Evolutionary conservation across 1,140 invertebrate genomes (phyloP), one percentile per base, ranked within the genome.

Genomic region (Mya arenaria): DNA sequence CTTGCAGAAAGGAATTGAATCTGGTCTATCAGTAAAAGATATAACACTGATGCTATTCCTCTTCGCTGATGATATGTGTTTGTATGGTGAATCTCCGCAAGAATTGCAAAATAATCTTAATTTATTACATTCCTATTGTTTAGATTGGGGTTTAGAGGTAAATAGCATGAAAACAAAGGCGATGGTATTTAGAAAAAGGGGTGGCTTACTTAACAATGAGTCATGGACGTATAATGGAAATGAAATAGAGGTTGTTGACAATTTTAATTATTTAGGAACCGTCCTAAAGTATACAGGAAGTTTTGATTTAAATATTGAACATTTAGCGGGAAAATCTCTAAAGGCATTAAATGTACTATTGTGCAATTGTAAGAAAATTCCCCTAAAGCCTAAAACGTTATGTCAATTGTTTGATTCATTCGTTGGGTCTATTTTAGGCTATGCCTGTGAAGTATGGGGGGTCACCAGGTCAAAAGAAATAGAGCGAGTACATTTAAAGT

Each of bases 201-300:
- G 78, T 23, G 30, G 32, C 28, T 32, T 62, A 28, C 48, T 19
- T 17, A 4, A 4, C n/a, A 34, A 56, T 23, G 78, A 71, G 28
- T 25, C 44, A 10, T 82, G 79, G 79, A 55, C 13, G 36, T 72
- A 72, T 19, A 63, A 65, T 63, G 58, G 79, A 15, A 17, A 65
- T 30, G 5, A 6, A 60, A 73, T 82, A 19, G 56, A 82, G n/a
- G 30, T 65, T n/a, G 48, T 58, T 56, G 32, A 72, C 30, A 15
- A 65, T 37, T 82, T 82, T 72, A 72, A 65, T 34, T 78, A 72
- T 72, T 32, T 82, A 56, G 72, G 79, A 19, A 32, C 41, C n/a
- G 23, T 73, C 19, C 55, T 82, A 28, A 74, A 82, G 41, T 68
- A 69, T 60, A 82, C 32, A 25, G 80, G 71, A 0, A 66, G 19